Evolutionary conservation across 2,113 vertebrate species (phyloP), one percentile per base, ranked within the genome.

Genomic region (Leptobrachium ailaonicum): DNA sequence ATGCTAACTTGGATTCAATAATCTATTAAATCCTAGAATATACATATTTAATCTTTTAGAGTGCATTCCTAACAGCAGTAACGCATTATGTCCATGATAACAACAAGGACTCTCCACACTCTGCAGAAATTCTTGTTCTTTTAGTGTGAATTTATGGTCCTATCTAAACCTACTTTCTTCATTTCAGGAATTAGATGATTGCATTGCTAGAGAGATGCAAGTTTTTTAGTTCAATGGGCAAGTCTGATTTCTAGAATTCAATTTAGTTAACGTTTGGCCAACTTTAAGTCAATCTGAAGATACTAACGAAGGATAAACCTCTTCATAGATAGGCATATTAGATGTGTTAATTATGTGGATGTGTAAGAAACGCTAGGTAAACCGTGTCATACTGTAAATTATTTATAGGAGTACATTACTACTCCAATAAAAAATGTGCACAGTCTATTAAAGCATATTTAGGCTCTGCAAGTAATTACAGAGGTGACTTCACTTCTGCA

Each of bases 1-100:
- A 67, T 80, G 78, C 41, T 80, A 68, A 68, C 42, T 73, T 72
- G 44, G 20, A 60, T 80, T 80, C 63, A 74, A 74, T 58, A 74
- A 73, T 54, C 71, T 80, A 67, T 60, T 80, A 58, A 58, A 58
- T 64, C 62, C 69, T 60, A 68, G 67, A 58, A 47, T 60, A 12
- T 41, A 72, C 41, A 50, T 45, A 47, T 71, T 71, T 71, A 62
- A 78, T 78, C 43, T 63, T 71, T 78, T 54, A 72, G 60, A 79
- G 69, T 79, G 58, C 44, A 71, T 40, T 79, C 20, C 58, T 12
- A 58, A 56, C 44, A 70, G n/a, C 53, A 53, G 44, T n/a, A 71
- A 32, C 43, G 47, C 45, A 41, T 66, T 66, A 7, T 66, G 10
- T 13, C 20, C 62, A 66, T 13, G 60, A 75, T 32, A 75, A 45